Percentiles rank a stretch among this genome's conserved stretches.
Evolutionary conservation across 2,797 vertebrate genomes (phyloP).

Genomic region (Onychomys arenicola): DNA sequence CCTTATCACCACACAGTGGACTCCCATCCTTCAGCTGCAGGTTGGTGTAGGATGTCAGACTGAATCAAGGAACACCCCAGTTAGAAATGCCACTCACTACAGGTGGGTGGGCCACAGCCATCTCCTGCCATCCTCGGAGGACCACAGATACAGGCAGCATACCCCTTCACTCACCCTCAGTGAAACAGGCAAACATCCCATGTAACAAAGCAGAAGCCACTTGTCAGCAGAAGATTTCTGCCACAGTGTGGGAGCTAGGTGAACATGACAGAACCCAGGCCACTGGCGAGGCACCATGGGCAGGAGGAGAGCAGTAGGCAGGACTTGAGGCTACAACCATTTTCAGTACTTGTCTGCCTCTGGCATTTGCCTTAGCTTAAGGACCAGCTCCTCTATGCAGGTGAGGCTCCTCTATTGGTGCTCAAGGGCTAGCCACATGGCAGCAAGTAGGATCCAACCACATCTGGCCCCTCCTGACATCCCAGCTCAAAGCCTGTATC

Average conservation of each 20-base stretch:
- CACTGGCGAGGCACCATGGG: not conserved
- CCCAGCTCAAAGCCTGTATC: not conserved
- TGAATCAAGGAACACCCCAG: not conserved
- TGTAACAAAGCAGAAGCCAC: fast-evolving
- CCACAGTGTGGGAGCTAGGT: too few relatives aligned
- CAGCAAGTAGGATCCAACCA: not conserved
- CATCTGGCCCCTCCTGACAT: not conserved
- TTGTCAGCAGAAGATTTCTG: not conserved
- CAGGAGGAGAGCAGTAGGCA: too few relatives aligned
- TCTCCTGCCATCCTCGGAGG: not conserved
- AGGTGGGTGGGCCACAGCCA: too few relatives aligned
- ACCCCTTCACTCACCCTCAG: not conserved
- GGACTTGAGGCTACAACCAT: fast-evolving
- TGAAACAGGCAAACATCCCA: not conserved
- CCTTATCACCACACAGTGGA: not conserved
- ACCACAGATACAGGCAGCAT: not conserved
- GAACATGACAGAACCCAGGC: fast-evolving
- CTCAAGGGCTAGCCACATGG: not conserved
- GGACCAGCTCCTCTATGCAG: not conserved
- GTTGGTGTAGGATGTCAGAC: not conserved
- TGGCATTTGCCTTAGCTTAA: not conserved
- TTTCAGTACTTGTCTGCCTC: not conserved
- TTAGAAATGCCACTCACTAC: not conserved
- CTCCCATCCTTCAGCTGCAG: not conserved
- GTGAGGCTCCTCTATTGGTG: not conserved